These are phyloP conservation scores for Rhynchonema sp. DNA, from an alignment of 2,888 invertebrate genomes.

Conservation along the genomic window DNA sequence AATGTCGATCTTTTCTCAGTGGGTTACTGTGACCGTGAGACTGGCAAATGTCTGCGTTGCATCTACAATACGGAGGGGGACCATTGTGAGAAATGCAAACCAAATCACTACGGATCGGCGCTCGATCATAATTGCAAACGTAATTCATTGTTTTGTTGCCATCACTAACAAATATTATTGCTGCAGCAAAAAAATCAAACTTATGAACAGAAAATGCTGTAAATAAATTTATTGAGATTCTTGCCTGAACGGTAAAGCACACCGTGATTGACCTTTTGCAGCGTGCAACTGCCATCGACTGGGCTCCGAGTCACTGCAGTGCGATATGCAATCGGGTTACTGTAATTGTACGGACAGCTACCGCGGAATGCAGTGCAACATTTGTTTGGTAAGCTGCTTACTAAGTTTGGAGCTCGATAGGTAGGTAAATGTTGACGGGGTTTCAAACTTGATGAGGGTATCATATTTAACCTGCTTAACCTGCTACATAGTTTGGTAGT, in stretches of 20 bases:
- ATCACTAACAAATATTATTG: too few relatives aligned
- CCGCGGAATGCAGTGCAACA: conserved; percentile 30
- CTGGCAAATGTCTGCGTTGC: conserved; percentile 69
- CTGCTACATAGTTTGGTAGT: too few relatives aligned
- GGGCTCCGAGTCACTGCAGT: conserved; percentile 50
- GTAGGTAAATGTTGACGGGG: neutral
- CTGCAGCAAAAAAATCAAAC: too few relatives aligned
- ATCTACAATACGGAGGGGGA: conserved; percentile 50
- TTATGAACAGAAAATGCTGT: too few relatives aligned
- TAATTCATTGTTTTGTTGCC: too few relatives aligned
- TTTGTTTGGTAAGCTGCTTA: conserved; percentile 18
- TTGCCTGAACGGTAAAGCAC: too few relatives aligned
- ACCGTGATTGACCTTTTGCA: conserved; percentile 17
- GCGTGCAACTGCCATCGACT: conserved; percentile 52
- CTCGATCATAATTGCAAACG: conserved; percentile 16
- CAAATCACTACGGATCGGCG: conserved; percentile 23
- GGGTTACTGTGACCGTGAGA: conserved; percentile 50
- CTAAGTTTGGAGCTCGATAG: neutral
- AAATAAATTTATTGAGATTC: too few relatives aligned
- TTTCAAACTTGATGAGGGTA: neutral
- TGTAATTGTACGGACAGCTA: conserved; percentile 32
- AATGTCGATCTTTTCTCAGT: conserved; percentile 48
- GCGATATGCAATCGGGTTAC: conserved; percentile 44
- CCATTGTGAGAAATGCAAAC: conserved; percentile 42
- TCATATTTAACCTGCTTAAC: too few relatives aligned